Evolutionary conservation across 2,797 vertebrate genomes (phyloP).

Genomic region (Crenuchus spilurus): DNA sequence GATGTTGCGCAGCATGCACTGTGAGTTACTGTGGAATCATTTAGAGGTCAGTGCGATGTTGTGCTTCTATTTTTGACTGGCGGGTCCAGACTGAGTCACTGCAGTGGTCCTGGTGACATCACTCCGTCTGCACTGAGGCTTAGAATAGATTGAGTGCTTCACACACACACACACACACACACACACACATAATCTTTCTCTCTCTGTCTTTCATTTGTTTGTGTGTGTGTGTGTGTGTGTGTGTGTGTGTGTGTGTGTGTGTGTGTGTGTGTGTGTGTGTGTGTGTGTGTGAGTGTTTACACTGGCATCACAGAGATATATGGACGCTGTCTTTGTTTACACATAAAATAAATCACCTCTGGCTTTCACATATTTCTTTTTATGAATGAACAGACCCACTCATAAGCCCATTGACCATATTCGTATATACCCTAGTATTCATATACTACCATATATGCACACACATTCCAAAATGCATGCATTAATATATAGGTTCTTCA

Average conservation of each 20-base stretch:
- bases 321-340: slow-evolving; percentile 10
- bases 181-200: background rate
- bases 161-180: slow-evolving; percentile 22
- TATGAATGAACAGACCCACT: slow-evolving; percentile 6
- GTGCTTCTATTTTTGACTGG: slow-evolving; percentile 51
- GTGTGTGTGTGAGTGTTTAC: background rate
- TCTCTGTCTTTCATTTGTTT: slow-evolving; percentile 16
- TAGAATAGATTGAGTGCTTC: slow-evolving; percentile 44
- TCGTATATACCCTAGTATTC: no score
- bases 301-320: slow-evolving; percentile 2
- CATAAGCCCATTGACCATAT: background rate
- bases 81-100: slow-evolving; percentile 57
- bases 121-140: slow-evolving; percentile 43
- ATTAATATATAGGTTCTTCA: no score
- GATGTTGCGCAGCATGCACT: slow-evolving; percentile 13
- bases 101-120: slow-evolving; percentile 59
- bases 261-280: slow-evolving; percentile 11
- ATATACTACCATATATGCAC: no score
- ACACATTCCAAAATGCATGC: no score
- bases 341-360: slow-evolving; percentile 24
- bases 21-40: slow-evolving; percentile 30
- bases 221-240: slow-evolving; percentile 4
- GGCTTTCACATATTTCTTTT: background rate
- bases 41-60: slow-evolving; percentile 54
- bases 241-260: background rate